phyloP scores from a whole-genome alignment of 2,113 vertebrate species.

The Hyla sarda region DNA sequence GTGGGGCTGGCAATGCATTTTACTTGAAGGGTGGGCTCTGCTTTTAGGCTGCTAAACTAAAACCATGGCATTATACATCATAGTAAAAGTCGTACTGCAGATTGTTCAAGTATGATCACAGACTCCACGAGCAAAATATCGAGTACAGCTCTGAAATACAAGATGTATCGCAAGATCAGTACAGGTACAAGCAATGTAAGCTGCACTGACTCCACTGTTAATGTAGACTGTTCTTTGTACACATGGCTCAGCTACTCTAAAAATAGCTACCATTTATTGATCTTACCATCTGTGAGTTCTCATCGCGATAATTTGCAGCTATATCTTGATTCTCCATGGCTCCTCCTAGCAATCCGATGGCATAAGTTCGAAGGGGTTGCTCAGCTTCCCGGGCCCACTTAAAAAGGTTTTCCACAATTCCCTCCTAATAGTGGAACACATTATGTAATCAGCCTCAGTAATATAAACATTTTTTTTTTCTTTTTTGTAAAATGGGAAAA shows the following conservation, averaged over 20 bases:
- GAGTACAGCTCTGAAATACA: not conserved
- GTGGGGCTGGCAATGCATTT: too few species aligned
- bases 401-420: constrained; percentile 96
- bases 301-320: constrained; percentile 97
- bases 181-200: not conserved
- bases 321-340: constrained; percentile 99
- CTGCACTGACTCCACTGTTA: too few species aligned
- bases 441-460: not conserved
- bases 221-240: not conserved
- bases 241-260: not conserved
- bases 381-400: constrained; percentile 97
- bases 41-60: too few species aligned
- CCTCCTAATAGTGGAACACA: constrained; percentile 80
- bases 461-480: not conserved
- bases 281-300: constrained; percentile 93
- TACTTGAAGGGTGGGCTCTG: too few species aligned
- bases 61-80: too few species aligned
- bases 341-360: constrained; percentile 93
- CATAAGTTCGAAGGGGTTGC: constrained; percentile 92
- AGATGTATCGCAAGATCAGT: not conserved
- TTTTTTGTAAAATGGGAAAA: too few species aligned
- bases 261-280: not conserved
- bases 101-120: too few species aligned
- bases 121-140: too few species aligned
- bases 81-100: too few species aligned